phyloP scores from a whole-genome alignment of 2,797 vertebrate species.

The Tapirus indicus region DNA sequence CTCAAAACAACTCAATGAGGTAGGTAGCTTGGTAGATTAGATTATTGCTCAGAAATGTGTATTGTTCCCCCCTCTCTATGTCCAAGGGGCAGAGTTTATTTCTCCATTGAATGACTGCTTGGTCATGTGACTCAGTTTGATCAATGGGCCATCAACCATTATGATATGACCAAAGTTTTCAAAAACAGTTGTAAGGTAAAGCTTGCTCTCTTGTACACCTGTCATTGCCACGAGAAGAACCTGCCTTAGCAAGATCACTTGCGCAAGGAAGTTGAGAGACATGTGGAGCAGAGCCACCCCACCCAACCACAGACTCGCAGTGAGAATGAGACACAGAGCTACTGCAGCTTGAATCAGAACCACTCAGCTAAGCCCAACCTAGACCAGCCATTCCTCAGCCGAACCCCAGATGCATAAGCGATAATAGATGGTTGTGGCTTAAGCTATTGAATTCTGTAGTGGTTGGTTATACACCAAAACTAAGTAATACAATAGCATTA shows the following conservation, averaged over 20 bases:
- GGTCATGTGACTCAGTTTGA: not conserved
- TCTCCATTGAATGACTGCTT: not conserved
- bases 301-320: not conserved
- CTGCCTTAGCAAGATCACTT: not conserved
- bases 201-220: not conserved
- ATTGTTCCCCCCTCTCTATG: not conserved
- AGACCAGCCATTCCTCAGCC: not conserved
- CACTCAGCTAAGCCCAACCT: not conserved
- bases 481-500: not conserved
- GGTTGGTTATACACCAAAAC: not conserved
- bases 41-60: not conserved
- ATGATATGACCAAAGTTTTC: not conserved
- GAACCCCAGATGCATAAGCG: fast-evolving
- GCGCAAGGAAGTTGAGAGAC: not conserved
- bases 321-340: not conserved
- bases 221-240: not conserved
- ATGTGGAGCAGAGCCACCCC: not conserved
- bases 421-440: not conserved
- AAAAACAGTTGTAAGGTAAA: not conserved
- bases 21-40: not conserved
- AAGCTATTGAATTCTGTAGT: not conserved
- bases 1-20: not conserved
- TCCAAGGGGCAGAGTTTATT: not conserved
- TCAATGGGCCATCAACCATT: not conserved
- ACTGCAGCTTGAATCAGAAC: not conserved